A percentile compares a stretch with the other conserved stretches of the same genome.
Evolutionary conservation across 2,113 vertebrate species (phyloP).

Genomic region (Verasper variegatus): DNA sequence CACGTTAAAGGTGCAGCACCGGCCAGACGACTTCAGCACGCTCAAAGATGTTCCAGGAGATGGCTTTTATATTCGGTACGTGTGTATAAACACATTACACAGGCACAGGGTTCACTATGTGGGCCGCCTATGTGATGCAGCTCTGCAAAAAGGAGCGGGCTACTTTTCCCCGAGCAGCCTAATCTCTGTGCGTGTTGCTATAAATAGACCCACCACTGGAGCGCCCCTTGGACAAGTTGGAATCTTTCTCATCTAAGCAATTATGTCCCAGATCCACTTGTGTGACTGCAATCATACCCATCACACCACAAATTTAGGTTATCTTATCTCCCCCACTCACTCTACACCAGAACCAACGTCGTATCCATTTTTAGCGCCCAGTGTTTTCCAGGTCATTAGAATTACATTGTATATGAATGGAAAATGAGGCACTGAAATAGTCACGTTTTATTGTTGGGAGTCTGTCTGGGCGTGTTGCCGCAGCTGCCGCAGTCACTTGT

Average conservation of each 20-base stretch:
- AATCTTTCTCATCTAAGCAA: slow-evolving; percentile 66
- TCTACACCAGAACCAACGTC: neutral
- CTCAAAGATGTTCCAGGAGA: slow-evolving; percentile 93
- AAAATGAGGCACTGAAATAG: slow-evolving; percentile 68
- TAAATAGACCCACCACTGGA: slow-evolving; percentile 47
- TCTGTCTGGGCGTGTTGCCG: slow-evolving; percentile 41
- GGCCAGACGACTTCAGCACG: slow-evolving; percentile 89
- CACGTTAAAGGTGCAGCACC: slow-evolving; percentile 92
- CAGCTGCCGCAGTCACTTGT: slow-evolving; percentile 79
- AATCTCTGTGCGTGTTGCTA: slow-evolving; percentile 40
- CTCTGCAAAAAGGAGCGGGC: neutral
- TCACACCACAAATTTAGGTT: slow-evolving; percentile 49
- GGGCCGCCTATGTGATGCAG: neutral
- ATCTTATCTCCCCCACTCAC: slow-evolving; percentile 42
- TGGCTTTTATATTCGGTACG: slow-evolving; percentile 95
- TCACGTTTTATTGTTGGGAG: slow-evolving; percentile 61
- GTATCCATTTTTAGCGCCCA: slow-evolving; percentile 25
- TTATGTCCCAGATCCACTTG: slow-evolving; percentile 59
- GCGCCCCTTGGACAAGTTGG: slow-evolving; percentile 44
- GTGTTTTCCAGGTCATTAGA: slow-evolving; percentile 44
- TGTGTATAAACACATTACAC: neutral
- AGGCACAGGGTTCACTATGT: neutral
- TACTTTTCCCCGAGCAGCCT: slow-evolving; percentile 35
- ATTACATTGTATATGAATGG: slow-evolving; percentile 33
- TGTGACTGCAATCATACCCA: slow-evolving; percentile 44